Base-by-base conservation (phyloP, 92 coral and sea anemone genomes). In the Ricordea florida region DNA sequence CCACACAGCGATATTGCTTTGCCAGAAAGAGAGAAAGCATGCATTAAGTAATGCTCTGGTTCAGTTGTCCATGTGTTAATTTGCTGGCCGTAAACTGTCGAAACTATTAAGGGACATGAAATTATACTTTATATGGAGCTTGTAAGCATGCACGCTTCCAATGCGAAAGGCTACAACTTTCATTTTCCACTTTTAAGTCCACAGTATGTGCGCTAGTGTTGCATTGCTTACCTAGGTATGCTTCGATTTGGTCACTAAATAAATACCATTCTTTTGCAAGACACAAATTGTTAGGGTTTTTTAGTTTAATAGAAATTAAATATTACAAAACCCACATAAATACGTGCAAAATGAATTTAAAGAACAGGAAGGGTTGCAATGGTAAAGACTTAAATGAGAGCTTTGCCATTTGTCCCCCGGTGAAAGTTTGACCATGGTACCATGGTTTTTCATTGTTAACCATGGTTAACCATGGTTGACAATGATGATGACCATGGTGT, bases 191-290 rank as follows among this genome's bases (percentile, higher is more conserved):
- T 31, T 49, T 49, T 49, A 47, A 16, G 18, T 16, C 18, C 18
- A 16, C 18, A 4, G 18, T 31, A 33, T n/a, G 43, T 33, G 46
- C 22, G 46, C 67, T 60, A 60, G 67, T 60, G 67, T 60, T 60
- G 32, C 48, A 60, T 58, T 47, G 66, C 66, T 58, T 58, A 58
- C 66, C 46, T 34, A 58, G 66, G 66, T 58, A 27, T 10, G 47
- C 46, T 58, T 58, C 67, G 48, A 36, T 60, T 60, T 60, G 67
- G 34, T 36, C 67, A 60, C 67, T 60, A 49, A n/a, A n/a, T n/a
- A n/a, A n/a, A 60, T 60, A 60, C 35, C 21, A 37, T 60, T 36
- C 31, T 60, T 60, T 60, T 36, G 48, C 48, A 57, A 57, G 29
- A 57, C 56, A 17, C n/a, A n/a, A 21, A 17, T 48, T 48, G 24